Percentiles rank a stretch among this genome's conserved stretches.
Conservation (phyloP, 1,140 invertebrate genomes). For the Odontomachus brunneus region DNA sequence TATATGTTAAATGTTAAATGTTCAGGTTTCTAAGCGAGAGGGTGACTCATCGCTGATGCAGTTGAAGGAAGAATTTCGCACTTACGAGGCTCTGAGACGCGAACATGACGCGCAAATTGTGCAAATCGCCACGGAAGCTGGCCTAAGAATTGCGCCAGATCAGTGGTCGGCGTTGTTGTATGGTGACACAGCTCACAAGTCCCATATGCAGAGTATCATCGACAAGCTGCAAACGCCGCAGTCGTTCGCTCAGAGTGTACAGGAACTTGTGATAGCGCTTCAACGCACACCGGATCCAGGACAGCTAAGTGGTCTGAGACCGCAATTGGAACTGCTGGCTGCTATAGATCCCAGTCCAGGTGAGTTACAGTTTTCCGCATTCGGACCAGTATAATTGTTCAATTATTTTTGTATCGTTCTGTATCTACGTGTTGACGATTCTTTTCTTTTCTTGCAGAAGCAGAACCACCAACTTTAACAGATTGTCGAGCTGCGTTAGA, state of each 20-base stretch:
- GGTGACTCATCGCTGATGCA: constrained; percentile 99
- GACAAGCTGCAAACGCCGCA: constrained; percentile 96
- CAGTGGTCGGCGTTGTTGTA: constrained; percentile 99
- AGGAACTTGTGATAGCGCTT: constrained; percentile 96
- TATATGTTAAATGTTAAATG: too few species aligned
- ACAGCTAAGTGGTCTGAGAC: constrained; percentile 91
- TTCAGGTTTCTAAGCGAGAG: constrained; percentile 97
- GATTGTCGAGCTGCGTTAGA: constrained; percentile 92
- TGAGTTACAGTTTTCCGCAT: too few species aligned
- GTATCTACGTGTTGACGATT: not conserved
- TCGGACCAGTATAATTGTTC: too few species aligned
- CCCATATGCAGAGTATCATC: constrained; percentile 99
- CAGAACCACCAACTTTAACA: constrained; percentile 89
- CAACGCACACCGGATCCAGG: constrained; percentile 96
- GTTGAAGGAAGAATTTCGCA: constrained; percentile 98
- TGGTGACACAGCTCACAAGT: constrained; percentile 97
- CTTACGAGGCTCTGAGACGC: constrained; percentile 95
- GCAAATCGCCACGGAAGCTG: constrained; percentile 98
- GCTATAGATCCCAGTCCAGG: constrained; percentile 93
- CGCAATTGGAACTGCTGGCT: constrained; percentile 94
- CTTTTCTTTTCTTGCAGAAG: constrained; percentile 86
- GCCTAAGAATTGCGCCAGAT: constrained; percentile 97
- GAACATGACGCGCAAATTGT: constrained; percentile 99
- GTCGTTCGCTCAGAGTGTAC: constrained; percentile 95
- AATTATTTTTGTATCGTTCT: not conserved